phyloP scores from a whole-genome alignment of 2,888 invertebrate genomes.

The Liodrosophila aerea region DNA sequence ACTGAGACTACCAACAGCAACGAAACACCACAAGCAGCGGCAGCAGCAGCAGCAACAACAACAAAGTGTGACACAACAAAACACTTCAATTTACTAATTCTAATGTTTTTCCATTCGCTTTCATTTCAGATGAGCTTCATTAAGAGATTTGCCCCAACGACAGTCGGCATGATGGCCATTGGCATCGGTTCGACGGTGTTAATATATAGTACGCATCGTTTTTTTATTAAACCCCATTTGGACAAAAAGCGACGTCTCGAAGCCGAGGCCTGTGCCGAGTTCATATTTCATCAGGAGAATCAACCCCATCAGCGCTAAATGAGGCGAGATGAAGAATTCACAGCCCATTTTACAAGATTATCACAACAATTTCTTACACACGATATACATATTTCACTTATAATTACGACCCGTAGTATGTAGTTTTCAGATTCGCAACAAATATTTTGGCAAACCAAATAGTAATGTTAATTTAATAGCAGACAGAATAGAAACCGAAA shows the following conservation, averaged over 20 bases:
- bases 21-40: slow-evolving; percentile 8
- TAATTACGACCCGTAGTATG: slow-evolving; percentile 26
- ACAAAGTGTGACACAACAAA: not conserved
- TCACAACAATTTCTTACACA: slow-evolving; percentile 15
- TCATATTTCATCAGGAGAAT: slow-evolving; percentile 77
- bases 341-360: slow-evolving; percentile 21
- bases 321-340: not conserved
- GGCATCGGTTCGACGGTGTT: slow-evolving; percentile 71
- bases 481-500: slow-evolving; percentile 4
- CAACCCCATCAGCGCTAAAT: slow-evolving; percentile 23
- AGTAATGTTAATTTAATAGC: slow-evolving; percentile 4
- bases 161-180: slow-evolving; percentile 76
- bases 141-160: slow-evolving; percentile 65
- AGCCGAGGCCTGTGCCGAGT: slow-evolving; percentile 79
- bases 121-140: slow-evolving; percentile 79
- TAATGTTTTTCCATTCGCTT: slow-evolving; percentile 1
- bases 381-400: slow-evolving; percentile 15
- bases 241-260: slow-evolving; percentile 68
- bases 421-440: slow-evolving; percentile 9
- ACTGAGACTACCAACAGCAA: slow-evolving; percentile 4
- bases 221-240: slow-evolving; percentile 70
- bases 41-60: slow-evolving; percentile 14
- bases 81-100: not conserved
- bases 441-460: slow-evolving; percentile 9
- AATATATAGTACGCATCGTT: slow-evolving; percentile 64